Percentiles rank a stretch among this genome's conserved stretches.
Evolutionary conservation across 2,113 vertebrate species (phyloP).

Genomic region (Xenopus laevis): DNA sequence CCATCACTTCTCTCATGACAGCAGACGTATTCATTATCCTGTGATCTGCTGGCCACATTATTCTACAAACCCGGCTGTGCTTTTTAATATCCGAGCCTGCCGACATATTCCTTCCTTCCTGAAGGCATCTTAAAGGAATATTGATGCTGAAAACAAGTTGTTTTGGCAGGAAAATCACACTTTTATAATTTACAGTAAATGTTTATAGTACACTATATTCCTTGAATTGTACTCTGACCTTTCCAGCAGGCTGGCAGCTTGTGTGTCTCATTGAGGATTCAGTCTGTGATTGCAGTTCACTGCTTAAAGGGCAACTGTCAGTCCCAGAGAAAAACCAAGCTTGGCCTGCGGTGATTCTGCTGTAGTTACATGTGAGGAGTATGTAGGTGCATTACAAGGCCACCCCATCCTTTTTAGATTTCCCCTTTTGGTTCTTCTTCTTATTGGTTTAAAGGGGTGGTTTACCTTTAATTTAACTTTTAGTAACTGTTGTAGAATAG

Average conservation of each 20-base stretch:
- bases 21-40: background rate
- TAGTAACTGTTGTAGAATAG: too few species aligned
- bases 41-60: background rate
- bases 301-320: constrained; percentile 5
- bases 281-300: background rate
- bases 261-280: background rate
- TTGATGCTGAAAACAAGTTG: background rate
- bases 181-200: background rate
- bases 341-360: background rate
- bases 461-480: too few species aligned
- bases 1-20: background rate
- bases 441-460: too few species aligned
- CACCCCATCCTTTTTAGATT: too few species aligned
- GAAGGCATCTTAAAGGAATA: background rate
- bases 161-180: background rate
- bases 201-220: background rate
- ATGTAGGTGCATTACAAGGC: too few species aligned
- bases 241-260: background rate
- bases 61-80: background rate
- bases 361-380: too few species aligned
- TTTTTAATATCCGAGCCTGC: background rate
- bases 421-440: too few species aligned
- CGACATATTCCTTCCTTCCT: background rate
- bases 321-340: background rate
- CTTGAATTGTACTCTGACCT: background rate